Conservation (phyloP, 2,888 invertebrate genomes). For the Uloborus plumipes region DNA sequence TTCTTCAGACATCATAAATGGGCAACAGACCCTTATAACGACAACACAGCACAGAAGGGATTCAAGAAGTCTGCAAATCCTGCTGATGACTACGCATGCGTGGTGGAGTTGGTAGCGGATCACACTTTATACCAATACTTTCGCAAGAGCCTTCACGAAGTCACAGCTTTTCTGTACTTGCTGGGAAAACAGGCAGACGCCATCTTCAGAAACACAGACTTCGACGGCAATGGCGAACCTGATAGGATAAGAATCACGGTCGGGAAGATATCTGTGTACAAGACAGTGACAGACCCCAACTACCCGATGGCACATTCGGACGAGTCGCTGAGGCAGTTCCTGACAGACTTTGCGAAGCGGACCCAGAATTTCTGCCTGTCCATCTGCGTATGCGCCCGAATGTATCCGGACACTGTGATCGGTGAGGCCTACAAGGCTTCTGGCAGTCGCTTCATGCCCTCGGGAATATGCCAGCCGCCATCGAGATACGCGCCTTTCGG, state of each 20-base stretch:
- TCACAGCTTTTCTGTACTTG: conserved; percentile 67
- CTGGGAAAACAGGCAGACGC: conserved; percentile 68
- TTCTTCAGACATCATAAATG: neutral
- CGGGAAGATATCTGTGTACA: conserved; percentile 36
- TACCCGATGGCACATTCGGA: conserved; percentile 24
- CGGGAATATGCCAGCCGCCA: conserved; percentile 56
- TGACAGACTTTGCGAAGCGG: conserved; percentile 17
- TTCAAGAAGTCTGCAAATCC: conserved; percentile 5
- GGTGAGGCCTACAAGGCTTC: conserved; percentile 49
- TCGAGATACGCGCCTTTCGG: neutral
- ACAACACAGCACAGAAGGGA: neutral
- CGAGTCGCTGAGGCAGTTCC: conserved; percentile 2
- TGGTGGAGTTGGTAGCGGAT: conserved; percentile 69
- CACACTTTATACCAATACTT: conserved; percentile 68
- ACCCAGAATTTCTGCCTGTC: conserved; percentile 50
- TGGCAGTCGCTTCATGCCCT: neutral
- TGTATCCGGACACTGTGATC: neutral
- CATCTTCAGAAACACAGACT: conserved; percentile 69
- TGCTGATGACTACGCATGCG: conserved; percentile 37
- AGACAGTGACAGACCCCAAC: conserved; percentile 17
- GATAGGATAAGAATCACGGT: conserved; percentile 69
- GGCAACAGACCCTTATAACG: neutral
- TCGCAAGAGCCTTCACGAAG: conserved; percentile 4
- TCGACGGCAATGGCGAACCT: conserved; percentile 69
- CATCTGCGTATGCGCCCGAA: conserved; percentile 26